Evolutionary conservation across 1,140 invertebrate genomes (phyloP), one percentile per base, ranked within the genome.

Genomic region (Sycobia sp.): DNA sequence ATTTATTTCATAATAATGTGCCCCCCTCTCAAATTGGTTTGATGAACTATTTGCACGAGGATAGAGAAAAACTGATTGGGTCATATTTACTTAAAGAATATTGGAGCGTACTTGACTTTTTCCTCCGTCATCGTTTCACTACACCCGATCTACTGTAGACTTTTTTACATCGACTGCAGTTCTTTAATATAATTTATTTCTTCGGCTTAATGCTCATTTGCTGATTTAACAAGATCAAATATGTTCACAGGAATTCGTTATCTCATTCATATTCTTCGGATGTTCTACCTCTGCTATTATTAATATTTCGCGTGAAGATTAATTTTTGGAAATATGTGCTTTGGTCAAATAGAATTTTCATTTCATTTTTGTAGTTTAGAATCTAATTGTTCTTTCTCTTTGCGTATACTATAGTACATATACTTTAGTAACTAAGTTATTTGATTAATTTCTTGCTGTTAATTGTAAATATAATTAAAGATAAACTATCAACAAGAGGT

Each of bases 21-120:
- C 72, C 69, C 68, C 65, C 51, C n/a, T n/a, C n/a, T 70, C 69
- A 68, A 77, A 75, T 77, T 65, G 68, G 66, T 73, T 76, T 79
- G 76, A 79, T 77, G 76, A 78, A 76, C 70, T 80, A 71, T 78
- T 79, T 79, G 69, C 71, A 69, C 69, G 62, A 65, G 63, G 71
- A 71, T 68, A 72, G 71, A 74, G 76, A 74, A 72, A 73, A 73
- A 69, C 71, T 76, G 76, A 79, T 80, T 76, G 74, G 73, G n/a
- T n/a, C 71, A 69, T 79, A 79, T 78, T 79, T 78, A 75, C 69
- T 70, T 67, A 73, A 69, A 67, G 73, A 75, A 76, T 59, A n/a
- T 74, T 60, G 56, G n/a, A 25, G 20, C 32, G 20, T 9, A 41
- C 41, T 56, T 56, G 18, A 25, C 39, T 32, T 44, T n/a, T n/a